Percentiles rank a stretch among this genome's conserved stretches.
These are phyloP conservation scores for Metopolophium dirhodum DNA, from an alignment of 1,140 invertebrate genomes.

Conservation along the genomic window DNA sequence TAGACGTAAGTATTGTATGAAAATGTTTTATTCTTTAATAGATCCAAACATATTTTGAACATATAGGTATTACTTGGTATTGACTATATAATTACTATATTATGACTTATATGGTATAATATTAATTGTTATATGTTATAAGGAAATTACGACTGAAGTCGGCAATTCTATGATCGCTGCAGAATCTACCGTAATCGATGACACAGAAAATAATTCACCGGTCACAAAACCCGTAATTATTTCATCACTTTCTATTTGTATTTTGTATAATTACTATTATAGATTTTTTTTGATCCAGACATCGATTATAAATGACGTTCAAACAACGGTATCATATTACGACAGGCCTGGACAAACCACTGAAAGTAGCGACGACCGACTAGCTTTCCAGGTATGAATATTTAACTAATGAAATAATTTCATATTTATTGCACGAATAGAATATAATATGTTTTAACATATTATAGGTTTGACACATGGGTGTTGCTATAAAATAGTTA, in stretches of 20 bases:
- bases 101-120: background rate
- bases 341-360: background rate
- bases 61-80: background rate
- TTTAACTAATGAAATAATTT: background rate
- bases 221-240: background rate
- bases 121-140: background rate
- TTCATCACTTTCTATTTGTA: background rate
- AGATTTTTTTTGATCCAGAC: background rate
- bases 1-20: background rate
- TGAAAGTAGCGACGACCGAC: background rate
- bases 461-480: too few species aligned
- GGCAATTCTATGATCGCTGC: background rate
- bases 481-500: background rate
- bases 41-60: background rate
- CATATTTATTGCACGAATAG: background rate
- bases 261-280: too few species aligned
- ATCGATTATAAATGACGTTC: background rate
- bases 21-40: background rate
- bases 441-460: background rate
- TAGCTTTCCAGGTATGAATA: background rate
- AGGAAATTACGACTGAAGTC: conserved; percentile 23
- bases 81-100: too few species aligned
- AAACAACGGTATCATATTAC: background rate
- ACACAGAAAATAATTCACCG: background rate
- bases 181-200: background rate